Percentiles rank a stretch among this genome's conserved stretches.
phyloP scores from a whole-genome alignment of 2,113 vertebrate species.

The Murina feae region DNA sequence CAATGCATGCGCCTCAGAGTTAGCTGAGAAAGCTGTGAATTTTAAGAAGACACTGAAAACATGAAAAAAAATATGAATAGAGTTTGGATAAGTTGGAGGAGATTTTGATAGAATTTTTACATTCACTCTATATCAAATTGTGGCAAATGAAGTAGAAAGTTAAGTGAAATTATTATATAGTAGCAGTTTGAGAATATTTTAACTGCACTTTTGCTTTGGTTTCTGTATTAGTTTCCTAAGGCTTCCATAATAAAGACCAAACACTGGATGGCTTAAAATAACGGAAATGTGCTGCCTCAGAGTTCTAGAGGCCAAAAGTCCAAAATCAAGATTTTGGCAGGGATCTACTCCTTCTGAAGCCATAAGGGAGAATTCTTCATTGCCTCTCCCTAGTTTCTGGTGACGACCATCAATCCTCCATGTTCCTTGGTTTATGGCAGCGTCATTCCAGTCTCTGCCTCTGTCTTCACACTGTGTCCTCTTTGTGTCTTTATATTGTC shows the following conservation, averaged over 20 bases:
- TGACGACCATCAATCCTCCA: accelerated
- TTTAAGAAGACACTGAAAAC: background rate
- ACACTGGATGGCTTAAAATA: background rate
- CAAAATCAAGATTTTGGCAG: background rate
- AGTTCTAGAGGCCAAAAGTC: background rate
- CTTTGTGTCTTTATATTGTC: background rate
- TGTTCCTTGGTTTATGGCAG: background rate
- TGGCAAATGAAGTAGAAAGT: background rate
- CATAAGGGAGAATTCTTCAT: accelerated
- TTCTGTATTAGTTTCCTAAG: background rate
- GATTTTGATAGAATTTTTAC: background rate
- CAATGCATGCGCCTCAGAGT: background rate
- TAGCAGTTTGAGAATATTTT: background rate
- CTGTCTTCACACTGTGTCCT: background rate
- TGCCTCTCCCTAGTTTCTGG: background rate
- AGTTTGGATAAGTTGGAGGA: background rate
- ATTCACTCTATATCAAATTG: background rate
- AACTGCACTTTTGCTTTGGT: background rate
- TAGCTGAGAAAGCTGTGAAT: background rate
- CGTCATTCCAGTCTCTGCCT: background rate
- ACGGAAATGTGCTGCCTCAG: background rate
- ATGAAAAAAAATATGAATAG: background rate
- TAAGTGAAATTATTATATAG: background rate
- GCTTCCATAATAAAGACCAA: background rate
- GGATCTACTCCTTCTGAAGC: background rate